These are phyloP conservation scores for Endotricha flammealis DNA, from an alignment of 2,888 invertebrate genomes.

Conservation along the genomic window DNA sequence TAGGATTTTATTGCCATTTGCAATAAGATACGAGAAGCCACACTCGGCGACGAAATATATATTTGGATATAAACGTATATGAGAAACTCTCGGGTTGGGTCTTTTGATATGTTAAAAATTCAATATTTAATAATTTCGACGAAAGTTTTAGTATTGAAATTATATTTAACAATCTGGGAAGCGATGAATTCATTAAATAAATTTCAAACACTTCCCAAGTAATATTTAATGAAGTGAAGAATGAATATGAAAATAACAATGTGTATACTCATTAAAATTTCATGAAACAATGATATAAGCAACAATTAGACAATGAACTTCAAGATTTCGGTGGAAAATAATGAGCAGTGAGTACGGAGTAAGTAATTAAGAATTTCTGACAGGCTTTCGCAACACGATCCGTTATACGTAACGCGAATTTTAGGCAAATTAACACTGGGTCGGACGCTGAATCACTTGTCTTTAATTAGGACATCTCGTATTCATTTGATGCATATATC, in stretches of 20 bases:
- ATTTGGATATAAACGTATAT: no score
- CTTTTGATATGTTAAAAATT: no score
- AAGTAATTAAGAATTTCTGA: constrained; percentile 32
- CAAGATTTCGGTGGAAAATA: constrained; percentile 4
- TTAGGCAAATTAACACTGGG: constrained; percentile 56
- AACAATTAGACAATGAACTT: background rate
- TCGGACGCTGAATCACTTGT: constrained; percentile 55
- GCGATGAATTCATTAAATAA: no score
- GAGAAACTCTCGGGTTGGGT: no score
- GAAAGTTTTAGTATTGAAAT: no score
- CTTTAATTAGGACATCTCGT: constrained; percentile 69
- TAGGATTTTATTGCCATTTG: constrained; percentile 11
- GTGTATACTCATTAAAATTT: no score
- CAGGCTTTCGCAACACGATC: constrained; percentile 34
- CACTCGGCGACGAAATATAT: background rate
- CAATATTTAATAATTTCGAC: no score
- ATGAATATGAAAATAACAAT: no score
- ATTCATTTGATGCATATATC: no score
- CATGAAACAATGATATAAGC: background rate
- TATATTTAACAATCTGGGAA: no score
- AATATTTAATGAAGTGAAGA: no score
- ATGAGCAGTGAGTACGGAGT: constrained; percentile 24
- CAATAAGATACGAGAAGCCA: constrained; percentile 1
- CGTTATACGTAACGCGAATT: constrained; percentile 54
- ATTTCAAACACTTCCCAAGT: no score